phyloP scores from a whole-genome alignment of 1,140 invertebrate species.

The Conus betulinus region DNA sequence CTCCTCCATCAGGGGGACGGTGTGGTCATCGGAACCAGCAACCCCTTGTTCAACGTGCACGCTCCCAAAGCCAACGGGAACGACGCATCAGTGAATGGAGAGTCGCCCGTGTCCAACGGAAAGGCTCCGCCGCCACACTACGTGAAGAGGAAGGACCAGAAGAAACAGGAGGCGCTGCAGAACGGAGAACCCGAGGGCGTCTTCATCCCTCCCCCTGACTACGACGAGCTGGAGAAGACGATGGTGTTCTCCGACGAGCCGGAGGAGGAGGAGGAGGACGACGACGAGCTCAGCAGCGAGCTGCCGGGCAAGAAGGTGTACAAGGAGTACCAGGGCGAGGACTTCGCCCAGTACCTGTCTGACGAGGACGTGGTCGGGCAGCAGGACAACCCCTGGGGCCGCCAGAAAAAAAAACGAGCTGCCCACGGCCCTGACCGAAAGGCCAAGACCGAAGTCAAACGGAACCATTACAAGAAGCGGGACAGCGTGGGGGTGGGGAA shows the following conservation, averaged over 20 bases:
- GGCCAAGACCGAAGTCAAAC: conserved; percentile 25
- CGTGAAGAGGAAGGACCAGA: background rate
- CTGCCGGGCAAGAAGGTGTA: background rate
- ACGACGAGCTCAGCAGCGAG: background rate
- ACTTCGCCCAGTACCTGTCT: conserved; percentile 43
- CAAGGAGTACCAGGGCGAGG: conserved; percentile 48
- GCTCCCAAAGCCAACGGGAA: background rate
- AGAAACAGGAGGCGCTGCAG: background rate
- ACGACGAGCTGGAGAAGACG: conserved; percentile 48
- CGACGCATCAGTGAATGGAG: too few species aligned
- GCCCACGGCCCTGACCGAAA: background rate
- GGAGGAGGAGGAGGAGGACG: conserved; percentile 27
- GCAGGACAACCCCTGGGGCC: background rate
- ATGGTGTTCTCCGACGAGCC: conserved; percentile 39
- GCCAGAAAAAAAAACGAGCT: background rate
- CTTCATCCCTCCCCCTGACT: conserved; percentile 48
- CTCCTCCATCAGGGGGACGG: background rate
- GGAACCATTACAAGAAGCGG: conserved; percentile 30
- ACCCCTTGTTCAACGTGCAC: conserved; percentile 3
- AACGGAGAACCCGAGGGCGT: conserved; percentile 6
- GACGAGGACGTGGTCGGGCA: conserved; percentile 34
- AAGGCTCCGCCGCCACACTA: background rate
- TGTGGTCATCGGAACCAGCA: background rate
- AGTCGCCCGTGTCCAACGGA: background rate
- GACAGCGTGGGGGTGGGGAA: conserved; percentile 1